Base-by-base conservation (phyloP, 2,113 vertebrate species). In the Pampusana beccarii region DNA sequence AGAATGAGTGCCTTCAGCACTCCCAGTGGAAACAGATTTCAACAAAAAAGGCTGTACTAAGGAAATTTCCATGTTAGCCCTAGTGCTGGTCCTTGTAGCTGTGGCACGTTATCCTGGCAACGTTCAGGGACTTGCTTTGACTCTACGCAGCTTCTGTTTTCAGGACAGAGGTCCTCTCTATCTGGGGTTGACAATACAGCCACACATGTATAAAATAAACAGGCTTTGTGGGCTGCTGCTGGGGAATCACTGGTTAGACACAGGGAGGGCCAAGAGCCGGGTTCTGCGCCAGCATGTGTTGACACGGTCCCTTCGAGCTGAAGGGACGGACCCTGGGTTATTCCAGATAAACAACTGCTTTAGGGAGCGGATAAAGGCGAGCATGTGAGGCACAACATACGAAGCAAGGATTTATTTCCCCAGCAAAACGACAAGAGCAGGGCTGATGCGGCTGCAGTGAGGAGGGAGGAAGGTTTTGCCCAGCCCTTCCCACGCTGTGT, bases 81-180 rank as follows among this genome's bases (percentile, higher is more conserved):
- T 36, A 24, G 46, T 36, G 60, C 36, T 33, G 54, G n/a, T 66
- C 48, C 51, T 84, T 71, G 50, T 64, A 75, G 93, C 70, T 65
- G 70, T 53, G 70, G 8, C 38, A 10, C 20, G 53, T 87, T 75
- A 56, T 75, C 20, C 66, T 93, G 92, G 66, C 70, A 80, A 7
- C 0, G 0, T 10, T 80, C 31, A 20, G 81, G 44, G 66, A 36
- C 57, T 60, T 0, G 2, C 23, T 15, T 33, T 24, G 61, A 69
- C 61, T 84, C 87, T 64, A 12, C n/a, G 34, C 81, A 72, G 87
- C 71, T 70, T 74, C 90, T 94, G 69, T 69, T 87, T 93, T 60
- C 65, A 51, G 31, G 81, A 56, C 38, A 75, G 80, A 65, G 36
- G 28, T 33, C 48, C 44, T 21, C 53, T 71, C 50, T 79, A 5